Evolutionary conservation across 2,113 vertebrate genomes (phyloP).

Genomic region (Cephalopterus ornatus): DNA sequence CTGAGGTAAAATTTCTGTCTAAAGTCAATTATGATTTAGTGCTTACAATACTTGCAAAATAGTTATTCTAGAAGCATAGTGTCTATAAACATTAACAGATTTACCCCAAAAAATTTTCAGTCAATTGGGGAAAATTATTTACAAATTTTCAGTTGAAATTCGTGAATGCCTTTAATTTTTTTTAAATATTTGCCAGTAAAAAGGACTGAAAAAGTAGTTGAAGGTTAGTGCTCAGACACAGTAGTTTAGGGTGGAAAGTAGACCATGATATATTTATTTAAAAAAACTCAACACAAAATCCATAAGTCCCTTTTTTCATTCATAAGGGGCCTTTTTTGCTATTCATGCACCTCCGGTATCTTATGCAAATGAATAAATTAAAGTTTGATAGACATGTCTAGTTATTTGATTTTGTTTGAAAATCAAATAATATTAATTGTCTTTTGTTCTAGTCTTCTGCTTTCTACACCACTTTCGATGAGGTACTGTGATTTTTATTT

Average conservation of each 20-base stretch:
- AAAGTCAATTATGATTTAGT: not conserved
- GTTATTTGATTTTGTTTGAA: not conserved
- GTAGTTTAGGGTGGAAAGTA: not conserved
- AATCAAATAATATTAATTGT: not conserved
- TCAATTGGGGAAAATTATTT: not conserved
- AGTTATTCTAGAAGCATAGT: not conserved
- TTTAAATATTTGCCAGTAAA: not conserved
- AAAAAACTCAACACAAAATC: not conserved
- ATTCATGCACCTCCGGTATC: not conserved
- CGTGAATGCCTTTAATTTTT: not conserved
- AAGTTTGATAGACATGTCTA: not conserved
- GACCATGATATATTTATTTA: not conserved
- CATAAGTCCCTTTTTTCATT: not conserved
- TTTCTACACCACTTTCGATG: conserved; percentile 81
- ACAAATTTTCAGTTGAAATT: not conserved
- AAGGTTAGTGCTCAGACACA: not conserved
- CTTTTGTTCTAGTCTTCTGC: conserved; percentile 68
- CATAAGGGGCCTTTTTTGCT: not conserved
- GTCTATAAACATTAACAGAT: not conserved
- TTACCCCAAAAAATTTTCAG: not conserved
- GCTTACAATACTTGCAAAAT: not conserved
- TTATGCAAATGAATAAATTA: not conserved
- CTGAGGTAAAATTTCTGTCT: conserved; percentile 69
- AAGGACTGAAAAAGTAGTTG: not conserved
- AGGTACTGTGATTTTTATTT: conserved; percentile 57